Conservation (phyloP, 2,888 invertebrate species). For the Agonopterix subpropinquella region DNA sequence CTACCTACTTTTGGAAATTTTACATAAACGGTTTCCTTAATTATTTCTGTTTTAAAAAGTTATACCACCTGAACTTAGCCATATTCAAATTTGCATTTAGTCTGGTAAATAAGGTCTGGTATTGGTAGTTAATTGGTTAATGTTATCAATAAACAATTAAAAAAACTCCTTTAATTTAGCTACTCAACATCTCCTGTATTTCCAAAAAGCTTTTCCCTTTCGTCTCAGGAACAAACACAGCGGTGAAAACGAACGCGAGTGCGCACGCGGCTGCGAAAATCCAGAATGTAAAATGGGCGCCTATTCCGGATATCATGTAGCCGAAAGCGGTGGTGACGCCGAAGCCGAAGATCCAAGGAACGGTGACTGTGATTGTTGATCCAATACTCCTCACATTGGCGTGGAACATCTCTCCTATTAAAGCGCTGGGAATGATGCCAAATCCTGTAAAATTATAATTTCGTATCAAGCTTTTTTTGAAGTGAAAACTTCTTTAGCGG, state of each 20-base stretch:
- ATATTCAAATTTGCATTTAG: no score
- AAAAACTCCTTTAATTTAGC: constrained; percentile 4
- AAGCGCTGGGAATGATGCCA: constrained; percentile 18
- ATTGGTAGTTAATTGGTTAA: no score
- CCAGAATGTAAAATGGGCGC: constrained; percentile 24
- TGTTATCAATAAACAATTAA: no score
- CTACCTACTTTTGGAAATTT: no score
- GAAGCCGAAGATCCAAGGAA: constrained; percentile 26
- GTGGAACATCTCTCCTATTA: constrained; percentile 34
- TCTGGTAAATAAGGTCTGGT: no score
- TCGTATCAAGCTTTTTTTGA: no score
- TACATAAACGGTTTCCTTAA: no score
- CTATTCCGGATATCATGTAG: constrained; percentile 18
- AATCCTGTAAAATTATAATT: not conserved
- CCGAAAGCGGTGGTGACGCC: constrained; percentile 22
- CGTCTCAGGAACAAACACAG: constrained; percentile 32
- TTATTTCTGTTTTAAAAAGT: no score
- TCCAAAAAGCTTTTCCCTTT: constrained; percentile 29
- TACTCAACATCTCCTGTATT: constrained; percentile 27
- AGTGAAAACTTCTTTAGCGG: no score
- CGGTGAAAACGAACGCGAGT: constrained; percentile 20
- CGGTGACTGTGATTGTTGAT: constrained; percentile 19
- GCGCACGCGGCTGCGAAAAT: constrained; percentile 20
- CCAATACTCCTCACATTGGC: constrained; percentile 30
- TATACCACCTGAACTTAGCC: no score